These are phyloP conservation scores for Coranthus polyacanthus DNA, from an alignment of 2,797 vertebrate species.

Conservation along the genomic window DNA sequence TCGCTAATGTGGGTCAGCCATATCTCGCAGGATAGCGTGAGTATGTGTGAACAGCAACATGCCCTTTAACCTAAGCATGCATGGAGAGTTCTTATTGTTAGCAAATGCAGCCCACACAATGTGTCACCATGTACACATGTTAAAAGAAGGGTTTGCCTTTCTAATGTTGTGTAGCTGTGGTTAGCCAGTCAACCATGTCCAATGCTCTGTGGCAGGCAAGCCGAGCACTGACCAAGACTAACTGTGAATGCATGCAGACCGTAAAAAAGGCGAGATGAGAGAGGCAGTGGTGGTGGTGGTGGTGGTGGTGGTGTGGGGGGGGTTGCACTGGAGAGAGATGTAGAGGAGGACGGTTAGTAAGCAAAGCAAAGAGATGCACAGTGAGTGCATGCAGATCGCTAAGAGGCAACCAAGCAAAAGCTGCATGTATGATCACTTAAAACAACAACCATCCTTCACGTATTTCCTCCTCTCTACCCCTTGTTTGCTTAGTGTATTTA, in stretches of 20 bases:
- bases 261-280: slow-evolving; percentile 48
- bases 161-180: slow-evolving; percentile 61
- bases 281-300: slow-evolving; percentile 1
- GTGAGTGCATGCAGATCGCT: slow-evolving; percentile 25
- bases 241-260: slow-evolving; percentile 59
- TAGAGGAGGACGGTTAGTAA: slow-evolving; percentile 27
- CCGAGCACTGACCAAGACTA: slow-evolving; percentile 62
- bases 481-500: slow-evolving; percentile 5
- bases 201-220: slow-evolving; percentile 66
- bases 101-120: slow-evolving; percentile 25
- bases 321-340: slow-evolving; percentile 15
- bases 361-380: slow-evolving; percentile 26
- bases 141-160: slow-evolving; percentile 53
- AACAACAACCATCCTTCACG: slow-evolving; percentile 38
- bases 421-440: slow-evolving; percentile 31
- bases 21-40: slow-evolving; percentile 30
- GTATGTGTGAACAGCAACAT: slow-evolving; percentile 37
- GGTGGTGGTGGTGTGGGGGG: not conserved
- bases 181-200: slow-evolving; percentile 66
- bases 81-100: slow-evolving; percentile 43
- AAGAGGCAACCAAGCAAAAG: slow-evolving; percentile 46
- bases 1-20: slow-evolving; percentile 36
- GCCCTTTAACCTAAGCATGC: slow-evolving; percentile 54
- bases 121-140: slow-evolving; percentile 54
- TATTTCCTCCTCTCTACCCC: slow-evolving; percentile 3